Evolutionary conservation across 2,113 vertebrate genomes (phyloP), one percentile per base, ranked within the genome.

Genomic region (Trachemys scripta): DNA sequence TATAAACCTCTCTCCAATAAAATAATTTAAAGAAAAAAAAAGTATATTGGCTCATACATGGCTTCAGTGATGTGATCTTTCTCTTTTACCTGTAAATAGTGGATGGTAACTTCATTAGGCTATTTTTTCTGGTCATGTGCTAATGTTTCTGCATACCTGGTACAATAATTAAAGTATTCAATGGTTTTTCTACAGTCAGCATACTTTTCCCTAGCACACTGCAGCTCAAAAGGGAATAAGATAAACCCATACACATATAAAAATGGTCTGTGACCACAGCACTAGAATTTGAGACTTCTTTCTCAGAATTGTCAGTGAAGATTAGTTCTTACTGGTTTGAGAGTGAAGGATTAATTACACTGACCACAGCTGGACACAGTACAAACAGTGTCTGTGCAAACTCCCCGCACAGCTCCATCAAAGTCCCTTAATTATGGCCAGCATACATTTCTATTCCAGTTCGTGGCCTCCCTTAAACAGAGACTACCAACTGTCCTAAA

Each of bases 401-500:
- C 94, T 97, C 95, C 96, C 96, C 83, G 81, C 81, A 72, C 92
- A 93, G 95, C 75, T 96, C 94, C 59, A 79, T 81, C 56, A 90
- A 97, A 97, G 91, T 97, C 89, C 92, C 94, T 97, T 96, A 96
- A 97, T 97, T 97, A 96, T 85, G 93, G 96, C 95, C 96, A 96
- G 95, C 89, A 92, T 97, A 93, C 96, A 97, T 97, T 97, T 97
- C 91, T 96, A 96, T 90, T 97, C 96, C 96, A 96, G 92, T 94
- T 97, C 89, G 94, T 0, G 89, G 95, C 96, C 94, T 97, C 91
- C 95, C 95, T 97, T 90, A 97, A 96, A 97, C 94, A 93, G 96
- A 97, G 84, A 96, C 91, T 97, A 97, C 95, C 96, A 94, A 97
- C 95, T 96, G 96, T 97, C 97, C 97, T 96, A 97, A 98, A 97